phyloP scores from a whole-genome alignment of 2,113 vertebrate genomes.

The Acanthisitta chloris region DNA sequence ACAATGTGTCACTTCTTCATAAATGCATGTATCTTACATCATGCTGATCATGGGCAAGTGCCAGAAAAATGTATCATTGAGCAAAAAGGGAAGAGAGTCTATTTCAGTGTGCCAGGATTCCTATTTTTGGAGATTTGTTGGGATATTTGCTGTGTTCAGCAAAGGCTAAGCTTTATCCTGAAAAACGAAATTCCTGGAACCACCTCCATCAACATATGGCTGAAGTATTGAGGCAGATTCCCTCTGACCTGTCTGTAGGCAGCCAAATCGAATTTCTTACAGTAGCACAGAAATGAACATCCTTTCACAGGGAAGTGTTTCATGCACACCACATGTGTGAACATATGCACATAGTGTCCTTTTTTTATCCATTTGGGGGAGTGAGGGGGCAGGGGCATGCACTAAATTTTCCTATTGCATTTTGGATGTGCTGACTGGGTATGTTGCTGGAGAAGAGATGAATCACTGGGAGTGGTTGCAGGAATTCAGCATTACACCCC shows the following conservation, averaged over 20 bases:
- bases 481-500: neutral
- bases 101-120: neutral
- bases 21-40: neutral
- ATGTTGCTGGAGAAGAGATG: neutral
- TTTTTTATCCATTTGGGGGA: neutral
- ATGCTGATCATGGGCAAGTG: neutral
- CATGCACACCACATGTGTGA: neutral
- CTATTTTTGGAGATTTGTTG: neutral
- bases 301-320: neutral
- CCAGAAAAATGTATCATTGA: neutral
- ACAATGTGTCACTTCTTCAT: neutral
- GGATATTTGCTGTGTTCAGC: neutral
- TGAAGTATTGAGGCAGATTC: neutral
- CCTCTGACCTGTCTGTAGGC: neutral
- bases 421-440: neutral
- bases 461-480: conserved; percentile 43
- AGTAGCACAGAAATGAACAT: neutral
- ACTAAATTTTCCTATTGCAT: neutral
- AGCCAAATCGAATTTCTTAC: neutral
- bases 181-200: neutral
- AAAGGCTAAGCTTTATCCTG: neutral
- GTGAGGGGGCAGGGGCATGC: rapidly evolving
- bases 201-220: neutral
- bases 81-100: neutral
- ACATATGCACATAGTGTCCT: too few species aligned